These are phyloP conservation scores for Scaptomyza cyrtandrae DNA, from an alignment of 2,888 invertebrate genomes.

Conservation along the genomic window DNA sequence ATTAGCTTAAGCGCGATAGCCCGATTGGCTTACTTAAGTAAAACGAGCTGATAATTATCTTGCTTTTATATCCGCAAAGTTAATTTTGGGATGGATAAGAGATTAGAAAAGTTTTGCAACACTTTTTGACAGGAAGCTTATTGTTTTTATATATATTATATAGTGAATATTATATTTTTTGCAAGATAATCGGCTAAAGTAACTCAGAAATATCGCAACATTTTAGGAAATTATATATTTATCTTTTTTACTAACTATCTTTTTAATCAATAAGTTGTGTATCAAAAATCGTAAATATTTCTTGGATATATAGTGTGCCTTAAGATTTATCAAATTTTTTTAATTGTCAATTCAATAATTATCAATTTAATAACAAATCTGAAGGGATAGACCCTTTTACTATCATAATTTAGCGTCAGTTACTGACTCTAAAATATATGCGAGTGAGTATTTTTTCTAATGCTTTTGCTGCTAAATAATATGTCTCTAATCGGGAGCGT, in stretches of 20 bases:
- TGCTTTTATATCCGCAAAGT: constrained; percentile 20
- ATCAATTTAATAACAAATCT: not conserved
- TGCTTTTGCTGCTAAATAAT: constrained; percentile 27
- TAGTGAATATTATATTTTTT: not conserved
- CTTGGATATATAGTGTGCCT: not conserved
- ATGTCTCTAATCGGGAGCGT: constrained; percentile 46
- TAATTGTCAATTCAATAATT: too few relatives aligned
- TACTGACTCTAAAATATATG: not conserved
- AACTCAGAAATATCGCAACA: not conserved
- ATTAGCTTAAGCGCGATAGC: constrained; percentile 16
- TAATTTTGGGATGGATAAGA: not conserved
- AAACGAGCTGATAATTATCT: constrained; percentile 1
- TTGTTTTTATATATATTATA: not conserved
- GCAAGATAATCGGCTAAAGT: not conserved
- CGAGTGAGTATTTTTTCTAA: constrained; percentile 2
- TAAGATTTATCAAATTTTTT: too few relatives aligned
- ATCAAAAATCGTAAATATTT: not conserved
- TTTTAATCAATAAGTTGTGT: not conserved
- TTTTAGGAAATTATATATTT: not conserved
- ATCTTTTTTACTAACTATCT: not conserved
- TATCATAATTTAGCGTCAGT: not conserved
- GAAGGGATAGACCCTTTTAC: not conserved
- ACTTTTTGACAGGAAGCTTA: not conserved
- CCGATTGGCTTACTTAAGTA: constrained; percentile 12
- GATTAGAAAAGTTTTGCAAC: constrained; percentile 1